Percentiles rank a stretch among this genome's conserved stretches.
Evolutionary conservation across 64 coral and sea anemone species (phyloP).

Genomic region (Cladopsammia gracilis): DNA sequence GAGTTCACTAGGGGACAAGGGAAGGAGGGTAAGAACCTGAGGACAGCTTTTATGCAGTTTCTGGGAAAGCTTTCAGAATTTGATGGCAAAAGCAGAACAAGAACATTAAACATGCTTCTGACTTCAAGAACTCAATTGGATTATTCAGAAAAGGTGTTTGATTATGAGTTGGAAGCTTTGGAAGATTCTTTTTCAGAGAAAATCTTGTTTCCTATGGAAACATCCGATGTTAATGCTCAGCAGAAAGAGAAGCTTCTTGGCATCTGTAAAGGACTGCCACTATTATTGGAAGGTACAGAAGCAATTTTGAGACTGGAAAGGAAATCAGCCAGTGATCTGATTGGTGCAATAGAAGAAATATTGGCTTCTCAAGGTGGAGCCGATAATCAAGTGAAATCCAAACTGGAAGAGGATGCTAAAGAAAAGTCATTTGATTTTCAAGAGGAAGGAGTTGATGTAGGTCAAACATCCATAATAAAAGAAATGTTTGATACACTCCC

Average conservation of each 20-base stretch:
- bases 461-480: not conserved
- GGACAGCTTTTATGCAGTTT: not conserved
- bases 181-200: not conserved
- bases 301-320: constrained; percentile 15
- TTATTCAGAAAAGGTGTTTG: not conserved
- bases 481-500: constrained; percentile 28
- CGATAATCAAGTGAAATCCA: not conserved
- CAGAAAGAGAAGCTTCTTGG: not conserved
- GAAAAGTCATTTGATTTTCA: not conserved
- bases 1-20: not conserved
- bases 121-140: constrained; percentile 10
- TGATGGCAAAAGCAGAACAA: not conserved
- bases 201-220: not conserved
- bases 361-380: not conserved
- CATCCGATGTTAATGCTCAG: not conserved
- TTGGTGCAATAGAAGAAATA: not conserved
- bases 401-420: not conserved
- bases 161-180: not conserved
- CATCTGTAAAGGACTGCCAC: not conserved
- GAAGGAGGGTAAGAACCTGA: constrained; percentile 6
- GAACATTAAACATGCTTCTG: not conserved
- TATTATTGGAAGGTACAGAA: constrained; percentile 1
- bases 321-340: not conserved
- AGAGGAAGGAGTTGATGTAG: not conserved
- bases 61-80: not conserved